Conservation (phyloP, 2,888 invertebrate genomes). For the Hydroisotoma schaefferi region DNA sequence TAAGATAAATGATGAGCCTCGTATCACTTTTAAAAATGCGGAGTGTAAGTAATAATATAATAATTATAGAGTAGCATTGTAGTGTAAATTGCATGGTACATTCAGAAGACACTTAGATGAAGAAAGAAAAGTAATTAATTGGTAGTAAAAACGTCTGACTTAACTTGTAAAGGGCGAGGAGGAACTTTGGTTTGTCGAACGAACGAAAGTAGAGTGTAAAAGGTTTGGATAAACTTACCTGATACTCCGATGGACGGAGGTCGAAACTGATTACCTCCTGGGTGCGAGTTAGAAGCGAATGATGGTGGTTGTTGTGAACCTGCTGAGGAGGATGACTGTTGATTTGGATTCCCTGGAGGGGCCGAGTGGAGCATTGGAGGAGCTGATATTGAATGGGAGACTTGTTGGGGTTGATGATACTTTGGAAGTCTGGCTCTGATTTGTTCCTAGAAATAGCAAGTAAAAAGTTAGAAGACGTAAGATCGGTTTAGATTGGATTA, state of each 20-base stretch:
- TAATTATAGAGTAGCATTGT: too few relatives aligned
- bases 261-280: slow-evolving; percentile 62
- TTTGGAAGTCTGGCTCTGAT: slow-evolving; percentile 67
- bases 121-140: too few relatives aligned
- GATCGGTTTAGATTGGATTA: neutral
- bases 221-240: slow-evolving; percentile 57
- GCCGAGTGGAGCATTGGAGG: slow-evolving; percentile 49
- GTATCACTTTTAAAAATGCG: too few relatives aligned
- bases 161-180: slow-evolving; percentile 3
- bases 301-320: slow-evolving; percentile 11
- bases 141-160: too few relatives aligned
- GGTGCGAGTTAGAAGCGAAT: slow-evolving; percentile 50
- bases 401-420: slow-evolving; percentile 59
- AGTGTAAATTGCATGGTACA: too few relatives aligned
- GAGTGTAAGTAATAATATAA: too few relatives aligned
- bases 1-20: too few relatives aligned
- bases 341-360: slow-evolving; percentile 40
- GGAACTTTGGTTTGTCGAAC: neutral
- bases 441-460: slow-evolving; percentile 64
- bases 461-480: neutral
- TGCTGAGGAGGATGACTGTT: neutral
- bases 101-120: too few relatives aligned
- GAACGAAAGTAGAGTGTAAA: neutral
- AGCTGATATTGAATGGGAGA: slow-evolving; percentile 50
- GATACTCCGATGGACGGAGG: slow-evolving; percentile 64